Base-by-base conservation (phyloP, 2,113 vertebrate species). In the Misgurnus mizolepis region DNA sequence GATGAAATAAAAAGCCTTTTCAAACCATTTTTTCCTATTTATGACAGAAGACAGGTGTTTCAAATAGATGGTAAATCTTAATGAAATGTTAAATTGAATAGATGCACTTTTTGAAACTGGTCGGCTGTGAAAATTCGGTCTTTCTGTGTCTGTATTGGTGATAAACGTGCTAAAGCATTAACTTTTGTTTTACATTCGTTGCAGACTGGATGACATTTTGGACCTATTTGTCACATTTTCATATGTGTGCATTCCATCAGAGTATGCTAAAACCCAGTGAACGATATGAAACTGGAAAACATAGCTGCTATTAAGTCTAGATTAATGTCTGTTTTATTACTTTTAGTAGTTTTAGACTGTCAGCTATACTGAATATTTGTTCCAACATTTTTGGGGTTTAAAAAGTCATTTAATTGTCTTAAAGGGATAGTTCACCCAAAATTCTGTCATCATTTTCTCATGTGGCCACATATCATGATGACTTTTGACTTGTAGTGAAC, bases 201-300 rank as follows among this genome's bases (percentile, higher is more conserved):
- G 14, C 6, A 17, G 12, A 15, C 47, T 2, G 47, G 47, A 10
- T 49, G 27, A 34, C 27, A 34, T 34, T 34, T 34, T 34, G 27
- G 27, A 34, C 27, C 27, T n/a, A 17, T 41, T 56, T 56, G 34
- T 56, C 69, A 72, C 50, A 71, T n/a, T 56, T 71, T 56, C 17
- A 72, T 34, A 72, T 55, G 27, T 12, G 50, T 71, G 49, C 55
- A 40, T 18, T 49, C 50, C 69, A 27, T 5, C 2, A 3, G 50
- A 40, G 34, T 41, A 34, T 7, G 55, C 34, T 40, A 41, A 71
- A 56, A 56, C 34, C 49, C 47, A 18, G 69, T 17, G 22, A 17
- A 49, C 17, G 17, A 41, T 39, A 72, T 17, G 18, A 60, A 61
- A 60, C 43, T 61, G 0, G 39, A 49, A 39, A 18, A 49, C 43